Evolutionary conservation across 2,113 vertebrate genomes (phyloP).

Genomic region (Aphelocoma coerulescens): DNA sequence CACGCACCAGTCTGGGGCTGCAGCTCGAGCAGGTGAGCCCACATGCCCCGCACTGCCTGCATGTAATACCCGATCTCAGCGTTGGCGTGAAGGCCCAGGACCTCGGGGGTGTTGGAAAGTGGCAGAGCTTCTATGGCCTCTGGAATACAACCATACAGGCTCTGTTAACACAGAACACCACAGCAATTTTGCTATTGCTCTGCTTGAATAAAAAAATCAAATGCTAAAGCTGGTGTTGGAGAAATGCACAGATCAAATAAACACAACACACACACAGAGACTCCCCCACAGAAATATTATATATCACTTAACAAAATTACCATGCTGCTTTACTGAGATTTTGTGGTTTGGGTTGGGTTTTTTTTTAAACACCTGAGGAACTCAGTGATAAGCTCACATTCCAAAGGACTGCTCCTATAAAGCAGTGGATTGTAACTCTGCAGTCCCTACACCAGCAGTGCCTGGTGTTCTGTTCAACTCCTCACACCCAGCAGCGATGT

Average conservation of each 20-base stretch:
- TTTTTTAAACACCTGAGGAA: background rate
- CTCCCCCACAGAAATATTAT: background rate
- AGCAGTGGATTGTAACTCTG: background rate
- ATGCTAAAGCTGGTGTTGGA: background rate
- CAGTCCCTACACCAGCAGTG: fast-evolving
- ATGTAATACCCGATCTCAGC: slow-evolving; percentile 94
- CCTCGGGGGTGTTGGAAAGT: slow-evolving; percentile 85
- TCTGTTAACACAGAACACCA: background rate
- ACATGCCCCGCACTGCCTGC: slow-evolving; percentile 84
- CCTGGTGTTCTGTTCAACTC: too few relatives aligned
- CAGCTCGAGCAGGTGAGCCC: slow-evolving; percentile 87
- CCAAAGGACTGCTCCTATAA: background rate
- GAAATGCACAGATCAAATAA: background rate
- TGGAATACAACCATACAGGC: slow-evolving; percentile 34
- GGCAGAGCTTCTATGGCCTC: slow-evolving; percentile 88
- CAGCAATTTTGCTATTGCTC: background rate
- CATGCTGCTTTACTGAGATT: background rate
- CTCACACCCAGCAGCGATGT: fast-evolving
- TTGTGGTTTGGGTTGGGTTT: background rate
- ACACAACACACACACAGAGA: background rate
- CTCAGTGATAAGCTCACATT: background rate
- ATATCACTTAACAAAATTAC: background rate
- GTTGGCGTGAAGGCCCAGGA: slow-evolving; percentile 89
- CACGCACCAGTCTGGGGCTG: slow-evolving; percentile 88
- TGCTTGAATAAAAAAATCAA: background rate